These are phyloP conservation scores for Drosophila parthenogenetica DNA, from an alignment of 2,888 invertebrate species.

Conservation along the genomic window DNA sequence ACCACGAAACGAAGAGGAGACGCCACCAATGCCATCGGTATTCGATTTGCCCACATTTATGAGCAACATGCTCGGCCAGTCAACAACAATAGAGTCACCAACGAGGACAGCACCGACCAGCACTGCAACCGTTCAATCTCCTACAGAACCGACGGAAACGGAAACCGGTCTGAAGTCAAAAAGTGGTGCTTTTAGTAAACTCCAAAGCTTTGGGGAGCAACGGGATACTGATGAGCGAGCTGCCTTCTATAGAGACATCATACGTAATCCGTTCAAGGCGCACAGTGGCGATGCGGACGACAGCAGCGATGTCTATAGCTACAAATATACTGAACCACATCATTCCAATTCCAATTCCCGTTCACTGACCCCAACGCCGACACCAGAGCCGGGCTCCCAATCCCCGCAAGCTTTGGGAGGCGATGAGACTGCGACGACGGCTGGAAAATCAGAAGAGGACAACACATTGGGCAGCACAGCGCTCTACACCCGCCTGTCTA, in stretches of 20 bases:
- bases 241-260: slow-evolving; percentile 60
- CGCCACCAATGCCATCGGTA: slow-evolving; percentile 64
- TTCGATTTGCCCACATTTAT: slow-evolving; percentile 71
- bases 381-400: slow-evolving; percentile 73
- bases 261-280: slow-evolving; percentile 73
- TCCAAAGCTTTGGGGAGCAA: no score
- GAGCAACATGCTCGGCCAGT: slow-evolving; percentile 59
- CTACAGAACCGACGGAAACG: background rate
- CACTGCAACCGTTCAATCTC: background rate
- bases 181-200: no score
- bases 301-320: slow-evolving; percentile 19
- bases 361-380: slow-evolving; percentile 78
- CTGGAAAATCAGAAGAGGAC: slow-evolving; percentile 18
- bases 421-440: background rate
- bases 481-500: slow-evolving; percentile 76
- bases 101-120: background rate
- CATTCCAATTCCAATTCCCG: slow-evolving; percentile 74
- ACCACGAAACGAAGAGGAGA: slow-evolving; percentile 26
- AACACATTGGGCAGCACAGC: slow-evolving; percentile 55
- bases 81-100: slow-evolving; percentile 5
- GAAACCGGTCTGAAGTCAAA: background rate
- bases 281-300: slow-evolving; percentile 40
- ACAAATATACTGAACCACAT: slow-evolving; percentile 11
- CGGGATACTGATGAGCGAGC: slow-evolving; percentile 30
- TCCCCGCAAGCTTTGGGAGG: slow-evolving; percentile 60